phyloP scores from a whole-genome alignment of 2,113 vertebrate species.

The Fulica atra region DNA sequence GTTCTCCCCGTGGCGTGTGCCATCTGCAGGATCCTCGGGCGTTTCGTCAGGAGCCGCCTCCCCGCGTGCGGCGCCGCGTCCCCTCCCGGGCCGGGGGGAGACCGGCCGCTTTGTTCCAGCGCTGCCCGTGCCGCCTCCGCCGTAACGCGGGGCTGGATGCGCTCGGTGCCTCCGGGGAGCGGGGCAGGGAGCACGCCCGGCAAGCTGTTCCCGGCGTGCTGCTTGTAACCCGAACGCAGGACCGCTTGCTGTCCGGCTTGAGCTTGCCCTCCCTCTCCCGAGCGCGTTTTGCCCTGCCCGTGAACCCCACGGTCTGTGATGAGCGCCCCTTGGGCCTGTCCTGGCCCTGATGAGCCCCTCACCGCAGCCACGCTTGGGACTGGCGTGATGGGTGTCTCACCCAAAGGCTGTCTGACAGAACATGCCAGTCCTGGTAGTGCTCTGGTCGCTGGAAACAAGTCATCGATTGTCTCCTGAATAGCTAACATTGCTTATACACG shows the following conservation, averaged over 20 bases:
- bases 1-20: too few species aligned
- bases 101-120: background rate
- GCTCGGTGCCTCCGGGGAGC: too few species aligned
- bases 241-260: too few species aligned
- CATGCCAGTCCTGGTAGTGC: background rate
- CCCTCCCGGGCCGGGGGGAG: background rate
- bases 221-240: too few species aligned
- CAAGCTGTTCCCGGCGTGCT: too few species aligned
- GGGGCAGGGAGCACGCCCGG: too few species aligned
- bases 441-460: background rate
- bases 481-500: background rate
- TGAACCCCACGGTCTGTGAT: background rate
- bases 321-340: background rate
- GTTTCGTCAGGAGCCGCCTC: accelerated
- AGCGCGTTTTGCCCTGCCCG: background rate
- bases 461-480: background rate
- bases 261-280: background rate
- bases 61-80: background rate
- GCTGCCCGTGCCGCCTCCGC: too few species aligned
- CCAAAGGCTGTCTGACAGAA: background rate
- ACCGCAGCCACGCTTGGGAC: background rate
- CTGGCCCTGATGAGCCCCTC: background rate
- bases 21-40: accelerated
- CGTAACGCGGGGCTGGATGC: too few species aligned
- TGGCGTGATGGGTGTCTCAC: background rate